These are phyloP conservation scores for Oenanthe melanoleuca DNA, from an alignment of 2,113 vertebrate genomes.

Conservation along the genomic window DNA sequence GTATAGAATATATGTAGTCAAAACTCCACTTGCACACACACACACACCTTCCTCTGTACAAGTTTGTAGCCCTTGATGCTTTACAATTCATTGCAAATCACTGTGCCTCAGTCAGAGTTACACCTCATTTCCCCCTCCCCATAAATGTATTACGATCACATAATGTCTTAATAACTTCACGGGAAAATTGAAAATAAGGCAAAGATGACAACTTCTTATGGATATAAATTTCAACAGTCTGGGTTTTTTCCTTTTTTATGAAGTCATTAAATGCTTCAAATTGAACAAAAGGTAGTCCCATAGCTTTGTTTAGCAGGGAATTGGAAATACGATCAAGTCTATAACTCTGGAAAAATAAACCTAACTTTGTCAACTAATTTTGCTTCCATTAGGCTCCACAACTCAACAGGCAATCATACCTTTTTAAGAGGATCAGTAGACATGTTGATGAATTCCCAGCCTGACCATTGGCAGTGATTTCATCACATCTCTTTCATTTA, in stretches of 20 bases:
- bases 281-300: constrained; percentile 38
- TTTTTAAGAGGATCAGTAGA: constrained; percentile 46
- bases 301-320: constrained; percentile 14
- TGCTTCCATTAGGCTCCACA: constrained; percentile 34
- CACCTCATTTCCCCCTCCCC: constrained; percentile 54
- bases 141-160: constrained; percentile 59
- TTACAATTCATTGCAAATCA: constrained; percentile 26
- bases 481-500: constrained; percentile 31
- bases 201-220: constrained; percentile 52
- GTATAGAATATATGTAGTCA: neutral
- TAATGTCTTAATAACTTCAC: constrained; percentile 64
- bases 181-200: constrained; percentile 64
- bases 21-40: neutral
- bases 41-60: neutral
- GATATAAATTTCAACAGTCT: constrained; percentile 51
- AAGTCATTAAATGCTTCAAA: constrained; percentile 41
- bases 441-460: constrained; percentile 49
- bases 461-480: constrained; percentile 32
- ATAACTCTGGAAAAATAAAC: constrained; percentile 56
- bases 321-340: constrained; percentile 28
- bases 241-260: neutral
- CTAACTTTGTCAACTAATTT: constrained; percentile 20
- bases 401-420: constrained; percentile 26
- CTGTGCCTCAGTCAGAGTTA: constrained; percentile 33
- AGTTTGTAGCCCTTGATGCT: neutral